Evolutionary conservation across 2,888 invertebrate genomes (phyloP), one percentile per base, ranked within the genome.

Genomic region (Pterostichus niger): DNA sequence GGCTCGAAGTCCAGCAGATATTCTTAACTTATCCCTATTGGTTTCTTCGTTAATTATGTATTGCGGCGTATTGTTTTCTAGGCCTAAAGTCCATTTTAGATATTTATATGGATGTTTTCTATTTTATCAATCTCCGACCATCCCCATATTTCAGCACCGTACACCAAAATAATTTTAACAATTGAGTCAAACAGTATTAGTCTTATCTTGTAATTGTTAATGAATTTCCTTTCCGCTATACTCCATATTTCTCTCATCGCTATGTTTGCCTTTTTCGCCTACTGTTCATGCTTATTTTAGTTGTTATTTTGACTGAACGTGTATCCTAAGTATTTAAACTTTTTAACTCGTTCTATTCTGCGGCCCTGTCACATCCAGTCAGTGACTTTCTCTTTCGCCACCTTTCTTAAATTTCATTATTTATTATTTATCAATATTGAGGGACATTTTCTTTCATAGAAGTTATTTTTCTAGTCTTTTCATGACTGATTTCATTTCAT

Each of bases 401-500:
- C 82, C 84, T 40, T 82, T 84, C 46, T 61, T 79, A 13, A 84
- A 84, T 17, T 75, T 83, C 83, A 85, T 78, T 7, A 83, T 54
- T 40, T 85, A 83, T 1, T 80, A 83, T 31, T 85, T 85, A 1
- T 78, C 64, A 2, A 76, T 83, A 13, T 84, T 85, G 6, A 85
- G 46, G n/a, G 59, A 46, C 56, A 85, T 9, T 1, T 77, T 77
- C 7, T 54, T 54, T 61, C 68, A 56, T 2, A 78, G 40, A 17
- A 84, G 13, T 10, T 78, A 85, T n/a, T n/a, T n/a, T n/a, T n/a
- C n/a, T n/a, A n/a, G n/a, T n/a, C n/a, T n/a, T n/a, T n/a, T n/a
- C n/a, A 56, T 56, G 6, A 35, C 35, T 5, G 35, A 35, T 35
- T 35, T 6, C 75, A 84, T 61, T 11, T 78, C 83, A 17, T 46